phyloP scores from a whole-genome alignment of 2,888 invertebrate genomes.

The Drosophila mulleri region DNA sequence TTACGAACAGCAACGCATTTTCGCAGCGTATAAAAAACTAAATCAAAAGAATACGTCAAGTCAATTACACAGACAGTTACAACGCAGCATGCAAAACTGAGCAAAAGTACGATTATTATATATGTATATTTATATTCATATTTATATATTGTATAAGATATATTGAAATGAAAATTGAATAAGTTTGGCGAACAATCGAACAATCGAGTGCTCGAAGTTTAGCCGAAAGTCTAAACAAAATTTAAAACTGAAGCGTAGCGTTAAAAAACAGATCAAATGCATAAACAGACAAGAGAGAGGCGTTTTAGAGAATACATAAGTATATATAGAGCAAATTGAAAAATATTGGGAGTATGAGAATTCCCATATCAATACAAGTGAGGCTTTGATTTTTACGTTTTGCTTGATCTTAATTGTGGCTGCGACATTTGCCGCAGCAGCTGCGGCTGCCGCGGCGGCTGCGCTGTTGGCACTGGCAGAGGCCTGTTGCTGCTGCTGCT shows the following conservation, averaged over 20 bases:
- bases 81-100: conserved; percentile 76
- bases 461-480: conserved; percentile 71
- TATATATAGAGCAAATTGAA: conserved; percentile 48
- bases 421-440: conserved; percentile 82
- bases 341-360: conserved; percentile 39
- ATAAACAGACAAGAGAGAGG: conserved; percentile 67
- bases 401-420: conserved; percentile 84
- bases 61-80: conserved; percentile 70
- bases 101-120: conserved; percentile 54
- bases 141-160: conserved; percentile 26
- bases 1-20: conserved; percentile 44
- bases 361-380: conserved; percentile 27
- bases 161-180: conserved; percentile 48
- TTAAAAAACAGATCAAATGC: conserved; percentile 64
- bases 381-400: conserved; percentile 79
- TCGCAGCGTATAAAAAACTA: conserved; percentile 43
- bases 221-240: conserved; percentile 50
- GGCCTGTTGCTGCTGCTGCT: conserved; percentile 84
- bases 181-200: conserved; percentile 29
- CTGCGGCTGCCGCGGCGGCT: conserved; percentile 82
- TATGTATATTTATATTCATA: conserved; percentile 12
- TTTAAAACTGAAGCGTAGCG: conserved; percentile 68
- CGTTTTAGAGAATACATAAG: conserved; percentile 43
- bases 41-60: conserved; percentile 36
- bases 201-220: conserved; percentile 24